phyloP scores from a whole-genome alignment of 1,140 invertebrate genomes.

The Halesus radiatus region DNA sequence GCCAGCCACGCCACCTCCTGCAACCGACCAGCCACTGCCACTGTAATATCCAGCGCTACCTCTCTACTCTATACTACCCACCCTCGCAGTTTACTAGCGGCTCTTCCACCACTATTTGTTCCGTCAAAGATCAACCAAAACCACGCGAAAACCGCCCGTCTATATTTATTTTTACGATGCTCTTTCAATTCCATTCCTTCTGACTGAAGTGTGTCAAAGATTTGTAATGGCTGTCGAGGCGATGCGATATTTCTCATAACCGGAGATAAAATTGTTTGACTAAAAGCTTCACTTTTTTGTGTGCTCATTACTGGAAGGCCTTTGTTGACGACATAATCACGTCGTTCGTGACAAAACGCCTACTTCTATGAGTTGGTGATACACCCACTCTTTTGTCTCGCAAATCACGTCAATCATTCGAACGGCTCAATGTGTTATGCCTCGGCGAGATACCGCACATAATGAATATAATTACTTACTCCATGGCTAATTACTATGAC shows the following conservation, averaged over 20 bases:
- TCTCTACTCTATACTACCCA: too few relatives aligned
- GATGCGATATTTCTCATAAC: conserved; percentile 14
- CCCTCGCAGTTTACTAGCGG: background rate
- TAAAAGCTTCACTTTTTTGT: background rate
- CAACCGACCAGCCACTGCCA: too few relatives aligned
- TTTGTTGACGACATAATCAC: conserved; percentile 7
- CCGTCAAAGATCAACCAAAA: background rate
- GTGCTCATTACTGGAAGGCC: conserved; percentile 14
- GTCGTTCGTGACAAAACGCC: conserved; percentile 14
- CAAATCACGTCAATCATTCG: too few relatives aligned
- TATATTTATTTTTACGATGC: conserved; percentile 19
- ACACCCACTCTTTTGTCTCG: too few relatives aligned
- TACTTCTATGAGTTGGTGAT: background rate
- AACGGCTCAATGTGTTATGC: too few relatives aligned
- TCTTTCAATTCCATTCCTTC: conserved; percentile 13
- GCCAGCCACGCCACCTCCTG: conserved; percentile 22
- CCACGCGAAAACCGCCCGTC: background rate
- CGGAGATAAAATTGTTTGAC: conserved; percentile 21
- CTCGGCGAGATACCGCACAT: too few relatives aligned
- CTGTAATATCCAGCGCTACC: too few relatives aligned
- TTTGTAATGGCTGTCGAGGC: conserved; percentile 19
- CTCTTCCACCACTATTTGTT: too few relatives aligned
- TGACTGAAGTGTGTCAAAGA: conserved; percentile 16
- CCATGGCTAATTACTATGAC: conserved; percentile 2
- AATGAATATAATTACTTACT: background rate